A percentile compares a stretch with the other conserved stretches of the same genome.
Conservation (phyloP, 30 jellyfish, hydroid and myxozoan species). For the Aurelia sp. region DNA sequence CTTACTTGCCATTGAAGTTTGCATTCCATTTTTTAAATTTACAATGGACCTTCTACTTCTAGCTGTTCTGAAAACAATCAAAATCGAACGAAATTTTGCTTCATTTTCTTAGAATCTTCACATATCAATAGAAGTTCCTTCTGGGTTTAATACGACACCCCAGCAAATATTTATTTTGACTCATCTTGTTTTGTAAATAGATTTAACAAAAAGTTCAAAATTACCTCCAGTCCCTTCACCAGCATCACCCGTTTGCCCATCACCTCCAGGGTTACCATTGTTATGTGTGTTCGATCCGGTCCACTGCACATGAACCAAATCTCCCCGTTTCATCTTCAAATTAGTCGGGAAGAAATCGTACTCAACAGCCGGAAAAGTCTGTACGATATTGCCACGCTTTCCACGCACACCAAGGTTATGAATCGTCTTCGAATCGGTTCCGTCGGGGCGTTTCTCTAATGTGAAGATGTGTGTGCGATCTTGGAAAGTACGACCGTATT, state of each 20-base stretch:
- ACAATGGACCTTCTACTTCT: too few species aligned
- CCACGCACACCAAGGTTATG: conserved; percentile 83
- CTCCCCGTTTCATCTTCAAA: conserved; percentile 65
- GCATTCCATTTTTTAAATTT: too few species aligned
- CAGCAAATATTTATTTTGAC: too few species aligned
- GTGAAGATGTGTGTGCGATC: conserved; percentile 91
- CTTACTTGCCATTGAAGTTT: too few species aligned
- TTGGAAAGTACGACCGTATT: conserved; percentile 96
- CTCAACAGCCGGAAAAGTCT: conserved; percentile 96
- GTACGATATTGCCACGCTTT: conserved; percentile 89
- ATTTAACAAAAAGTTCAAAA: not conserved
- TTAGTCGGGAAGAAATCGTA: conserved; percentile 94
- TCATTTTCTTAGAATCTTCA: too few species aligned
- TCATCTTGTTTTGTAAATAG: too few species aligned
- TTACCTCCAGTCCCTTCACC: conserved; percentile 97
- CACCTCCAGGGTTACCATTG: conserved; percentile 92
- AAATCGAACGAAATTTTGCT: too few species aligned
- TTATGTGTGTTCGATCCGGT: conserved; percentile 97
- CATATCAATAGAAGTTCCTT: too few species aligned
- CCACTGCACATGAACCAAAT: conserved; percentile 91
- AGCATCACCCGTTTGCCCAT: conserved; percentile 97
- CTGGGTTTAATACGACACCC: too few species aligned
- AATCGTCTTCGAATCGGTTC: conserved; percentile 39
- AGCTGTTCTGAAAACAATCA: too few species aligned
- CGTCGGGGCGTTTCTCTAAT: conserved; percentile 59